These are phyloP conservation scores for Lampropteryx suffumata DNA, from an alignment of 2,888 invertebrate genomes.

Conservation along the genomic window DNA sequence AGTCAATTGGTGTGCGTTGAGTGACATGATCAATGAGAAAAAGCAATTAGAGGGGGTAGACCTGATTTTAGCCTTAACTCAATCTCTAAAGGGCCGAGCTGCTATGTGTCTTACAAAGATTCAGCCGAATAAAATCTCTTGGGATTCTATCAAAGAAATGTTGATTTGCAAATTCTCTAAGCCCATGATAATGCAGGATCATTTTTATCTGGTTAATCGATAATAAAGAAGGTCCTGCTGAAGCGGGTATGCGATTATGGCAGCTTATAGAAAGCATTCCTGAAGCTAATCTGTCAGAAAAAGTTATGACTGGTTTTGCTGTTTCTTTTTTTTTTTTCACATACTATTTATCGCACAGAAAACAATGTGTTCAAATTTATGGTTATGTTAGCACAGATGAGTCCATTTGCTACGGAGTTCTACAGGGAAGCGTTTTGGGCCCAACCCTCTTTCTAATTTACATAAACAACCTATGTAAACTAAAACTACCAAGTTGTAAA, in stretches of 20 bases:
- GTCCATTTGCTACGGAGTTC: no score
- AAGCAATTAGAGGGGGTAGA: slow-evolving; percentile 26
- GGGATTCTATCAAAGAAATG: slow-evolving; percentile 30
- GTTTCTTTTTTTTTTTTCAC: no score
- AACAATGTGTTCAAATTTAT: no score
- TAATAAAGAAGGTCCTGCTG: slow-evolving; percentile 25
- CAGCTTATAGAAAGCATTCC: slow-evolving; percentile 16
- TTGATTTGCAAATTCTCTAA: slow-evolving; percentile 34
- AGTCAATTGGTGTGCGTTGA: not conserved
- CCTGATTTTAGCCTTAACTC: slow-evolving; percentile 26
- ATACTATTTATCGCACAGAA: no score
- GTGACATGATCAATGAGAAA: not conserved
- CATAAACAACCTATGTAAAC: no score
- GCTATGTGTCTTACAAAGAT: slow-evolving; percentile 30
- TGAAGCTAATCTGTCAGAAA: not conserved
- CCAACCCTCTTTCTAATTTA: no score
- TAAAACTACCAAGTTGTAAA: no score
- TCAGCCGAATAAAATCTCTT: slow-evolving; percentile 23
- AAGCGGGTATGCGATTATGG: slow-evolving; percentile 32
- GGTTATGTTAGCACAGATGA: no score
- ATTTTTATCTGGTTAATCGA: slow-evolving; percentile 34
- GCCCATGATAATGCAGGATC: slow-evolving; percentile 34
- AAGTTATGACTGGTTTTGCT: not conserved
- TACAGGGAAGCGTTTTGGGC: no score
- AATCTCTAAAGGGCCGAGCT: slow-evolving; percentile 30